phyloP scores from a whole-genome alignment of 2,888 invertebrate species.

The Phymatocera aterrima region DNA sequence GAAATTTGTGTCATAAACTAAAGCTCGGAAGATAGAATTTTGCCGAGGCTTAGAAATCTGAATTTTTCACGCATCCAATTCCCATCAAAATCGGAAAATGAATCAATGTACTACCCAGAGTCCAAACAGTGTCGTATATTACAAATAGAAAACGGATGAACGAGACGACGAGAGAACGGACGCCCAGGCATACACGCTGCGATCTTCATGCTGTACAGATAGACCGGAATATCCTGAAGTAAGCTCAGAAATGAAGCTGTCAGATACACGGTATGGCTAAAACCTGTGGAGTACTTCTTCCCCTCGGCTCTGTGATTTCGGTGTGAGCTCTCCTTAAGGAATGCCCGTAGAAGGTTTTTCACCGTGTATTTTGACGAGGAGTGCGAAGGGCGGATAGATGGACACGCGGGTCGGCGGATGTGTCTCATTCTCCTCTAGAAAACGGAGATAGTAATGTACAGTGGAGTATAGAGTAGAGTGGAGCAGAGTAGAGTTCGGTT shows the following conservation, averaged over 20 bases:
- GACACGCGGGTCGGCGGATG: background rate
- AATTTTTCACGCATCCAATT: too few relatives aligned
- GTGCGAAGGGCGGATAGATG: background rate
- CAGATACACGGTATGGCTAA: background rate
- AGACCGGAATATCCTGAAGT: background rate
- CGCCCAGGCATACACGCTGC: too few relatives aligned
- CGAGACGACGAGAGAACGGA: too few relatives aligned
- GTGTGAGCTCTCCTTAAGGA: conserved; percentile 16
- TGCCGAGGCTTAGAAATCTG: too few relatives aligned
- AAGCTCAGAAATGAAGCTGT: conserved; percentile 34
- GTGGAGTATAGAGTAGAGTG: background rate
- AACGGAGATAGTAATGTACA: too few relatives aligned
- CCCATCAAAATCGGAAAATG: too few relatives aligned
- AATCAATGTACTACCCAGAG: too few relatives aligned
- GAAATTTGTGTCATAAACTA: too few relatives aligned
- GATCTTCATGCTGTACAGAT: background rate
- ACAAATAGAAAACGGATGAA: too few relatives aligned
- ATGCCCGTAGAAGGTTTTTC: background rate
- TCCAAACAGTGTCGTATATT: too few relatives aligned
- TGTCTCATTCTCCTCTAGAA: too few relatives aligned
- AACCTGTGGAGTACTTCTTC: conserved; percentile 19
- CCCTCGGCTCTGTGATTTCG: background rate
- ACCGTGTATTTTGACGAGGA: conserved; percentile 21
- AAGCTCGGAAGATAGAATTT: too few relatives aligned
- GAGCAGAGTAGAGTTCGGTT: background rate